Evolutionary conservation across 1,140 invertebrate genomes (phyloP).

Genomic region (Papilio xuthus): DNA sequence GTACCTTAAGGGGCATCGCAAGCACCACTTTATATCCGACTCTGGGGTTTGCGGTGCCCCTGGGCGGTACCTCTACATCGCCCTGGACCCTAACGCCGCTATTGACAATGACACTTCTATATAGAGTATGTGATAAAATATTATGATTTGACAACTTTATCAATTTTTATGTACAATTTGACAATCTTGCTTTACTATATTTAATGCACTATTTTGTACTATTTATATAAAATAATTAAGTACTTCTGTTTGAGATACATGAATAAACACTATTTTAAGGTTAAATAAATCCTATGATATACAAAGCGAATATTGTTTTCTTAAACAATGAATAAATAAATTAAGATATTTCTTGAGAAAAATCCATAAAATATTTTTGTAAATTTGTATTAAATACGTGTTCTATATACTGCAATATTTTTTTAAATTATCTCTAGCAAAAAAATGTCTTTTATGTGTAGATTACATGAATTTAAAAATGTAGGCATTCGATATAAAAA

Average conservation of each 20-base stretch:
- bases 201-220: conserved; percentile 51
- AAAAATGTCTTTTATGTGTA: background rate
- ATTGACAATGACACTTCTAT: too few relatives aligned
- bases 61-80: too few relatives aligned
- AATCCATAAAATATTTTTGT: background rate
- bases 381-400: background rate
- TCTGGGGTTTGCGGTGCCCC: too few relatives aligned
- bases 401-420: too few relatives aligned
- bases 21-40: too few relatives aligned
- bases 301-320: background rate
- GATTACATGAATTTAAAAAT: background rate
- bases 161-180: conserved; percentile 13
- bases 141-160: background rate
- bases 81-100: too few relatives aligned
- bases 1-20: too few relatives aligned
- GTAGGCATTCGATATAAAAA: background rate
- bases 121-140: background rate
- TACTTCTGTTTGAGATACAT: conserved; percentile 39
- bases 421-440: background rate
- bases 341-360: background rate
- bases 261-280: background rate
- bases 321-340: background rate
- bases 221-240: conserved; percentile 46
- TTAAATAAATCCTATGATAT: background rate
- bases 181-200: conserved; percentile 21